These are phyloP conservation scores for Xanthia icteritia DNA, from an alignment of 2,888 invertebrate genomes.

Conservation along the genomic window DNA sequence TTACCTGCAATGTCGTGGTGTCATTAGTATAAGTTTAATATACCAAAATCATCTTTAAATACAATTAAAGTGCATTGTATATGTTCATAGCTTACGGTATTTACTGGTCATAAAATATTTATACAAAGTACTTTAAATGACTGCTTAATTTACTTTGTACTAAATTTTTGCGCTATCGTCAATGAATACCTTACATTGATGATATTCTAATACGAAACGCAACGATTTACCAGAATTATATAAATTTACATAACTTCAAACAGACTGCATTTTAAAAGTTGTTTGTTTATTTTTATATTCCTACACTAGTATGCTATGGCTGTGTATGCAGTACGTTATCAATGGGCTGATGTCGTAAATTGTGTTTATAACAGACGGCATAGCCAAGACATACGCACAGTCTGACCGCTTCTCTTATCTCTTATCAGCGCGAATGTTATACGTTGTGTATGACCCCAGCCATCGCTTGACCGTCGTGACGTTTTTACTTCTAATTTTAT, in stretches of 20 bases:
- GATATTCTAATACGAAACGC: constrained; percentile 12
- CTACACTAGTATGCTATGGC: neutral
- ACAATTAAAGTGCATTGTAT: neutral
- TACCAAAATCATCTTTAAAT: neutral
- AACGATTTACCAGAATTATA: constrained; percentile 11
- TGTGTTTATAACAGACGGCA: constrained; percentile 72
- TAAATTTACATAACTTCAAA: constrained; percentile 21
- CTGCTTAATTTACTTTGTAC: neutral
- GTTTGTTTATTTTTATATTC: constrained; percentile 36
- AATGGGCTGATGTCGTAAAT: constrained; percentile 77
- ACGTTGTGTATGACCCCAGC: constrained; percentile 75
- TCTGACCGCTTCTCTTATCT: constrained; percentile 72
- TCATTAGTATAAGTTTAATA: neutral
- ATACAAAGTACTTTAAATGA: neutral
- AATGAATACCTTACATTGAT: constrained; percentile 2
- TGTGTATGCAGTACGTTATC: constrained; percentile 70
- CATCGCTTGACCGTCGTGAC: constrained; percentile 69
- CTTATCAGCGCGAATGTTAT: constrained; percentile 78
- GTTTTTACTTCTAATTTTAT: constrained; percentile 64
- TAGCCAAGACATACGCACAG: constrained; percentile 77
- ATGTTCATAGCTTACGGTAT: neutral
- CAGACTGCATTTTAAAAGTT: constrained; percentile 4
- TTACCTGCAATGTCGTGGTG: neutral
- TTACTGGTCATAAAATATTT: neutral
- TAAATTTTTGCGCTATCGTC: neutral